These are phyloP conservation scores for Eulemur macaco DNA, from an alignment of 2,113 vertebrate genomes.

Conservation along the genomic window DNA sequence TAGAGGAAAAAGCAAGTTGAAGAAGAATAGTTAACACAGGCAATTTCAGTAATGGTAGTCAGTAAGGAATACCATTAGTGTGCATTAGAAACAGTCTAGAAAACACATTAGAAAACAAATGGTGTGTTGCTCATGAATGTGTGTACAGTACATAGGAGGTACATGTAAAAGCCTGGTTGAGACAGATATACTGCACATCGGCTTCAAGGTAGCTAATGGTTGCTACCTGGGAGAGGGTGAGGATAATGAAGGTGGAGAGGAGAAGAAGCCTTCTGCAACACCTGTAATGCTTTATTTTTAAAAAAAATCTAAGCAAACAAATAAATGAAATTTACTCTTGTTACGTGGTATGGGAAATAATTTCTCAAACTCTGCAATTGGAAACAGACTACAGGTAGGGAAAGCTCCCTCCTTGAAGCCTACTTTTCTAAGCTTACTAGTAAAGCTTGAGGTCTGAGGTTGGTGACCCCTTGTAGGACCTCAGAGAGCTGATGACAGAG, in stretches of 20 bases:
- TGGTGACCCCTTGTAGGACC: neutral
- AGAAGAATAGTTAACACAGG: neutral
- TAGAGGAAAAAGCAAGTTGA: neutral
- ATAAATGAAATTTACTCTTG: neutral
- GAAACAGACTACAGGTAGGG: neutral
- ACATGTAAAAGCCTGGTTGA: neutral
- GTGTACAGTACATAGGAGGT: neutral
- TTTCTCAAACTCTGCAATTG: neutral
- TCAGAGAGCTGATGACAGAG: neutral
- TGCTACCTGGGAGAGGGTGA: fast-evolving
- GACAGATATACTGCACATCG: neutral
- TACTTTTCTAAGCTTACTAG: neutral
- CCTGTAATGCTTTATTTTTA: neutral
- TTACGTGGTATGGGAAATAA: neutral
- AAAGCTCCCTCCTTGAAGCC: neutral
- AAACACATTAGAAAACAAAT: neutral
- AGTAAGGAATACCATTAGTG: neutral
- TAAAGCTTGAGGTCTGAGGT: neutral
- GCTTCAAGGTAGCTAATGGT: no score
- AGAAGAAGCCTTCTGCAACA: neutral
- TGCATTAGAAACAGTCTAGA: neutral
- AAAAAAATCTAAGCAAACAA: neutral
- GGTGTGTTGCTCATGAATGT: neutral
- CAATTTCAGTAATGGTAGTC: neutral
- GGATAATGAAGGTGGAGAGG: neutral